Percentiles rank a stretch among this genome's conserved stretches.
phyloP scores from a whole-genome alignment of 1,140 invertebrate genomes.

The Mylabris phalerata region DNA sequence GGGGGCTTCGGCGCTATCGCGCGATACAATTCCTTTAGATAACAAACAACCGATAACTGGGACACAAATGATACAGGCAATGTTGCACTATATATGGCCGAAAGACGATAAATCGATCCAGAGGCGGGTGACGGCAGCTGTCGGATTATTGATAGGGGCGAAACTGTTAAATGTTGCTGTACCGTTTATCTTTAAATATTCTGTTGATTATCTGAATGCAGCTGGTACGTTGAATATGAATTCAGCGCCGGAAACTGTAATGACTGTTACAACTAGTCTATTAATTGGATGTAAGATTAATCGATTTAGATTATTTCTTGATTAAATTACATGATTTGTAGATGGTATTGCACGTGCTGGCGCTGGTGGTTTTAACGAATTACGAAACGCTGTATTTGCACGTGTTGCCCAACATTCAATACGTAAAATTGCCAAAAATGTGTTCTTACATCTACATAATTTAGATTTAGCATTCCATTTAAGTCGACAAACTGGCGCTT shows the following conservation, averaged over 20 bases:
- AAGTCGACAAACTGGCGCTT: conserved; percentile 75
- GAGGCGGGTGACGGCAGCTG: conserved; percentile 75
- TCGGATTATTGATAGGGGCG: conserved; percentile 71
- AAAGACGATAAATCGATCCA: conserved; percentile 76
- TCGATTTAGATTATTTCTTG: conserved; percentile 8
- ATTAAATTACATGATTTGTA: conserved; percentile 42
- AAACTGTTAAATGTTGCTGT: conserved; percentile 89
- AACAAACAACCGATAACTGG: conserved; percentile 56
- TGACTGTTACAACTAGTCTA: conserved; percentile 68
- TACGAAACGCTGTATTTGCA: conserved; percentile 96
- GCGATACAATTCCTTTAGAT: conserved; percentile 55
- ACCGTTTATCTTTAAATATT: conserved; percentile 96
- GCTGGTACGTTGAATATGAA: conserved; percentile 54
- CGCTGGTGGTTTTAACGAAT: conserved; percentile 89
- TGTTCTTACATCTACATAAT: conserved; percentile 95
- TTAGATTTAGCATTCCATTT: conserved; percentile 94
- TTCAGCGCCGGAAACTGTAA: conserved; percentile 63
- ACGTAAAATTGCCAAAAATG: conserved; percentile 86
- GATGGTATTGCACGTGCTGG: conserved; percentile 90
- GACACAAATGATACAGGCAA: conserved; percentile 75
- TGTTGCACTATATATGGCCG: conserved; percentile 95
- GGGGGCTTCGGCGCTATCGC: conserved; percentile 63
- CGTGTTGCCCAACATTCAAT: conserved; percentile 98
- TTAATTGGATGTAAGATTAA: conserved; percentile 81
- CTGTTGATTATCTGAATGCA: conserved; percentile 80